These are phyloP conservation scores for Dione vanillae DNA, from an alignment of 2,888 invertebrate species.

Conservation along the genomic window DNA sequence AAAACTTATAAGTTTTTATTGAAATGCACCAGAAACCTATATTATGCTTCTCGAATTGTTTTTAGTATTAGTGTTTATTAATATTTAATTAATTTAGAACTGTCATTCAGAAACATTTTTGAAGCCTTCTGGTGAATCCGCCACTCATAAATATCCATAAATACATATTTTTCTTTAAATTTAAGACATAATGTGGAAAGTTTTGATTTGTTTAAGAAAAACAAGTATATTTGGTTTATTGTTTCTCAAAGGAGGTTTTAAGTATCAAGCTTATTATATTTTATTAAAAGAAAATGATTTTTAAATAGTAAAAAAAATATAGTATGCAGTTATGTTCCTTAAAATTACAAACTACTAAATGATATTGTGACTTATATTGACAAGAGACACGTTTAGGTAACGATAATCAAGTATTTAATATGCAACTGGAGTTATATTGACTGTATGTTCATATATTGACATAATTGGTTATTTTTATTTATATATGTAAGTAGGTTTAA, in stretches of 20 bases:
- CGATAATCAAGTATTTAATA: background rate
- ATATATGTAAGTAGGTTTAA: background rate
- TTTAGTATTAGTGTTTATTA: too few relatives aligned
- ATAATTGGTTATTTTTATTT: background rate
- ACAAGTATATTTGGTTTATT: too few relatives aligned
- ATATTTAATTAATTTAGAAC: too few relatives aligned
- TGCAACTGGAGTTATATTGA: background rate
- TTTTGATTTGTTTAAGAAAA: background rate
- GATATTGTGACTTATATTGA: slow-evolving; percentile 12
- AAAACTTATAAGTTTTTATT: too few relatives aligned
- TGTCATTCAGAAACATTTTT: too few relatives aligned
- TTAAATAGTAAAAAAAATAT: background rate
- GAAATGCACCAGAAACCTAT: too few relatives aligned
- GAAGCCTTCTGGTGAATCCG: too few relatives aligned
- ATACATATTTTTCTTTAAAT: background rate
- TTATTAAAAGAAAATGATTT: too few relatives aligned
- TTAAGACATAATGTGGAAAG: background rate
- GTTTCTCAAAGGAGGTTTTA: background rate
- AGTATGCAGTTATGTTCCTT: background rate
- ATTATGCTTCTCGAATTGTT: too few relatives aligned
- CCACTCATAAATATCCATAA: too few relatives aligned
- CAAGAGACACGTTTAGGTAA: slow-evolving; percentile 15
- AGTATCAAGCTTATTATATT: background rate
- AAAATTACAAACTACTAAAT: background rate
- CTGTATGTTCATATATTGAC: too few relatives aligned